These are phyloP conservation scores for Axis porcinus DNA, from an alignment of 2,113 vertebrate species.

Conservation along the genomic window DNA sequence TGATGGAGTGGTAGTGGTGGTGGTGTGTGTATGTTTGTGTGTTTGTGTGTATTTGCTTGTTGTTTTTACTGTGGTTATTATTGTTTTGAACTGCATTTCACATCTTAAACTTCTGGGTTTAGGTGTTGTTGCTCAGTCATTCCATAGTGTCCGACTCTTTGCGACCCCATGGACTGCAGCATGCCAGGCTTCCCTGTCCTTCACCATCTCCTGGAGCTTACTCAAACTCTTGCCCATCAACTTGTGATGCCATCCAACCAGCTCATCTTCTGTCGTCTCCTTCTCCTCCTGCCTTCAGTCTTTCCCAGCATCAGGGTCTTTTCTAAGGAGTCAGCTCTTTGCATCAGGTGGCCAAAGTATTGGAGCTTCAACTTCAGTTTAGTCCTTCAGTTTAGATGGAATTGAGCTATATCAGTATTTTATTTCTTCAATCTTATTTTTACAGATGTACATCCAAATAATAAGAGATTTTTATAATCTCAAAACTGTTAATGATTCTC, in stretches of 20 bases:
- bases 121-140: background rate
- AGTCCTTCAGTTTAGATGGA: background rate
- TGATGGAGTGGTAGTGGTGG: background rate
- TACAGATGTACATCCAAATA: background rate
- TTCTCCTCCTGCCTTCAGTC: background rate
- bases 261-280: background rate
- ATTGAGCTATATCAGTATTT: background rate
- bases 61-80: background rate
- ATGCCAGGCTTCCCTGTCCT: background rate
- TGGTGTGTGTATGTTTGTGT: background rate
- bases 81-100: background rate
- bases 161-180: background rate
- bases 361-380: background rate
- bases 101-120: background rate
- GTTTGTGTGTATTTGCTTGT: background rate
- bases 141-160: background rate
- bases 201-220: background rate
- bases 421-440: slow-evolving; percentile 1
- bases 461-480: background rate
- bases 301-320: background rate
- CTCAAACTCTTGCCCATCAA: background rate
- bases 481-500: background rate
- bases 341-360: background rate
- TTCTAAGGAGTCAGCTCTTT: background rate
- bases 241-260: background rate